These are phyloP conservation scores for Xerus rutilus DNA, from an alignment of 2,797 vertebrate species.

Conservation along the genomic window DNA sequence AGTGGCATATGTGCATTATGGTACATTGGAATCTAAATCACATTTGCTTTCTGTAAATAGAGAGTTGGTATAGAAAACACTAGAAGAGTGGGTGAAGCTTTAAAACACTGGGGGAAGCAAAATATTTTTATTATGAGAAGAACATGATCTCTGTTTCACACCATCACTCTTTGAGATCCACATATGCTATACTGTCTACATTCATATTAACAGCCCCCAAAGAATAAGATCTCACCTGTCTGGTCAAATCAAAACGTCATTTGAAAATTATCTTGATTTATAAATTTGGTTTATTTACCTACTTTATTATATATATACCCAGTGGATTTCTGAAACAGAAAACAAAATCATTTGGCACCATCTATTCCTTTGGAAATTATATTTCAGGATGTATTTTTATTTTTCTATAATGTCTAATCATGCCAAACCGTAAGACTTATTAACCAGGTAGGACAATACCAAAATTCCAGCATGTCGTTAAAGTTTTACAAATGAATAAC, in stretches of 20 bases:
- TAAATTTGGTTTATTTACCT: not conserved
- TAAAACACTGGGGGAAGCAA: slow-evolving; percentile 5
- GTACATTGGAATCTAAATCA: not conserved
- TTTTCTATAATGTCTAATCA: slow-evolving; percentile 59
- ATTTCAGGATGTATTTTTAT: slow-evolving; percentile 35
- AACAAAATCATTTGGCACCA: not conserved
- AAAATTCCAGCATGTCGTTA: slow-evolving; percentile 66
- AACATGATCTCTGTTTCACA: not conserved
- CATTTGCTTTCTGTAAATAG: not conserved
- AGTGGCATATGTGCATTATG: not conserved
- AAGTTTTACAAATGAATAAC: slow-evolving; percentile 74
- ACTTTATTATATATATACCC: not conserved
- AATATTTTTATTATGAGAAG: not conserved
- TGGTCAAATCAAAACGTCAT: not conserved
- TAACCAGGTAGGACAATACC: slow-evolving; percentile 56
- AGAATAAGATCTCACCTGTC: not conserved
- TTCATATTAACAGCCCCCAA: not conserved
- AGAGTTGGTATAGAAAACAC: not conserved
- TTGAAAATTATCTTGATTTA: slow-evolving; percentile 44
- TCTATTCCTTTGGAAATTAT: slow-evolving; percentile 59
- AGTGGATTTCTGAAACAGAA: slow-evolving; percentile 57
- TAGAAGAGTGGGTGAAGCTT: not conserved
- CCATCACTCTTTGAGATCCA: not conserved
- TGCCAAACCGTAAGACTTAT: slow-evolving; percentile 52
- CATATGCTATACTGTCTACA: not conserved